phyloP scores from a whole-genome alignment of 2,888 invertebrate genomes.

The Rhyacophila evoluta region DNA sequence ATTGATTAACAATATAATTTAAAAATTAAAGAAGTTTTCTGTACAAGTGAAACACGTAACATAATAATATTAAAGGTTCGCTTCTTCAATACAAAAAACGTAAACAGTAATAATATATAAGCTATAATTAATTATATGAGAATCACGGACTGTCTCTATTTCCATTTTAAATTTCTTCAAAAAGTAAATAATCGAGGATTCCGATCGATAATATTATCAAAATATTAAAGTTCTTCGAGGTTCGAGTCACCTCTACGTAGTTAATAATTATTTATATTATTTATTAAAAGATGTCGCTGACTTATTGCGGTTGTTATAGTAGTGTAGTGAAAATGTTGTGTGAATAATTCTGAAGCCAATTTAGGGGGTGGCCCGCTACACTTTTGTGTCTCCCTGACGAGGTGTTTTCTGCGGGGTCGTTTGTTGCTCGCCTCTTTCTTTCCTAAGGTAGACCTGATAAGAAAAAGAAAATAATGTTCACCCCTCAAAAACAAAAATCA shows the following conservation, averaged over 20 bases:
- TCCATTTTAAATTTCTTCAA: neutral
- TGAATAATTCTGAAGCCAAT: neutral
- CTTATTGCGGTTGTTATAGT: constrained; percentile 14
- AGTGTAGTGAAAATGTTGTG: constrained; percentile 17
- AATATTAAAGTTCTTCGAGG: neutral
- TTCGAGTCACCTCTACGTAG: neutral
- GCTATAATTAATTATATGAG: constrained; percentile 12
- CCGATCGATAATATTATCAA: neutral
- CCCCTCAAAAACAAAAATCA: no score
- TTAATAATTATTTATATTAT: constrained; percentile 24
- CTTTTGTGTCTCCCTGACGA: constrained; percentile 62
- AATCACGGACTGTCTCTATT: neutral
- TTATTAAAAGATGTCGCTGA: constrained; percentile 19
- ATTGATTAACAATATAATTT: neutral
- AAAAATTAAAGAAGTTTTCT: constrained; percentile 5
- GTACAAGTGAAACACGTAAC: neutral
- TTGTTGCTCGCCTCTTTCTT: constrained; percentile 63
- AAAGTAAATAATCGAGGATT: constrained; percentile 3
- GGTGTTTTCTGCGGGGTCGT: constrained; percentile 53
- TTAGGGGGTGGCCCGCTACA: constrained; percentile 43
- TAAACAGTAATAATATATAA: constrained; percentile 17
- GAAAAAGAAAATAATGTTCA: neutral
- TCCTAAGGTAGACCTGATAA: constrained; percentile 66
- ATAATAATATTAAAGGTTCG: neutral
- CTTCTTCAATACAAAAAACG: constrained; percentile 7